A percentile compares a stretch with the other conserved stretches of the same genome.
Conservation (phyloP, 2,797 vertebrate species). For the Takifugu rubripes region DNA sequence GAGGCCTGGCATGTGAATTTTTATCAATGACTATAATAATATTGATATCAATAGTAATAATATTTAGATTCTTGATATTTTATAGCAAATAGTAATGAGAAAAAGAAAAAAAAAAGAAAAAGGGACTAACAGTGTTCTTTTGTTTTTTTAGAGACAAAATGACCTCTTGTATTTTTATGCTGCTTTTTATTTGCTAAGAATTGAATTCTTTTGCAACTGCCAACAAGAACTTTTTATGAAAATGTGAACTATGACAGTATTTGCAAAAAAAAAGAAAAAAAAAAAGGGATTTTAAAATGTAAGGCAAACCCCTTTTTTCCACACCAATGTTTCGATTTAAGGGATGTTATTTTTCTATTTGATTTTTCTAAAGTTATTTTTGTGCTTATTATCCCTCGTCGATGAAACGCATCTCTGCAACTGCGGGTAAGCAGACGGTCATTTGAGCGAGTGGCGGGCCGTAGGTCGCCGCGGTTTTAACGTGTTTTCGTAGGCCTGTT, state of each 20-base stretch:
- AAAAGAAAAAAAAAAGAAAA: conserved; percentile 72
- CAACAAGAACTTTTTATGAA: conserved; percentile 85
- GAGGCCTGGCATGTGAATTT: conserved; percentile 88
- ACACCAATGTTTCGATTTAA: conserved; percentile 80
- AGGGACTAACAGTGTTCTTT: conserved; percentile 82
- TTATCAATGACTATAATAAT: conserved; percentile 84
- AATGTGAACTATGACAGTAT: conserved; percentile 84
- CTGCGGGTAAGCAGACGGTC: conserved; percentile 63
- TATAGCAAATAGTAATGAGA: conserved; percentile 81
- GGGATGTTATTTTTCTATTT: conserved; percentile 83
- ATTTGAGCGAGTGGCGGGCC: conserved; percentile 62
- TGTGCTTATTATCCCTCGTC: conserved; percentile 77
- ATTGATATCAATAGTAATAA: conserved; percentile 85
- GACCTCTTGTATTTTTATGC: conserved; percentile 90
- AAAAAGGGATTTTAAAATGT: conserved; percentile 77
- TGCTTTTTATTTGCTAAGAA: conserved; percentile 87
- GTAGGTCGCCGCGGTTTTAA: conserved; percentile 59
- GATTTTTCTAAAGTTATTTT: conserved; percentile 79
- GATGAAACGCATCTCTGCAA: conserved; percentile 76
- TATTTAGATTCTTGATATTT: conserved; percentile 88
- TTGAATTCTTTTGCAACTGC: conserved; percentile 87
- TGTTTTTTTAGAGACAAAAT: conserved; percentile 85
- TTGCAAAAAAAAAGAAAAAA: conserved; percentile 83
- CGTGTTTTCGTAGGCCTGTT: conserved; percentile 55
- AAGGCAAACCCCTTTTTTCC: conserved; percentile 69